Conservation (phyloP, 2,797 vertebrate species). For the Diglossa cyanea region DNA sequence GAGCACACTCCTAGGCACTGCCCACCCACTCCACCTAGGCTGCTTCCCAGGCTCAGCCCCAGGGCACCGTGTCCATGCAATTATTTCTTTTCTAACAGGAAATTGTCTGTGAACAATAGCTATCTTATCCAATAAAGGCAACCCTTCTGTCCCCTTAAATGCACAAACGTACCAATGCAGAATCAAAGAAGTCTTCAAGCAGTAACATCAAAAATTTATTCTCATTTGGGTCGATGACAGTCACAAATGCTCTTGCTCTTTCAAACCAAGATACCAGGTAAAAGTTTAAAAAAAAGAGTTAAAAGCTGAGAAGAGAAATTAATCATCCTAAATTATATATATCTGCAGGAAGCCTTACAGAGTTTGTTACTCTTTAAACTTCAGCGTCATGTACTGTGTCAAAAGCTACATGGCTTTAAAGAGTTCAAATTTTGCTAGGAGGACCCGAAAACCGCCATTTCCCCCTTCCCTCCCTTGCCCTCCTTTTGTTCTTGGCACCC, state of each 20-base stretch:
- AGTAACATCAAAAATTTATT: constrained; percentile 49
- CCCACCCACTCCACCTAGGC: background rate
- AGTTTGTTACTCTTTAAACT: background rate
- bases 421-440: background rate
- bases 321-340: background rate
- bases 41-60: fast-evolving
- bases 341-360: background rate
- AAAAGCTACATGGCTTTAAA: background rate
- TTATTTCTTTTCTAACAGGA: background rate
- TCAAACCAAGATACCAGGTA: constrained; percentile 84
- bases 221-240: background rate
- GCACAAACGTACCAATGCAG: constrained; percentile 74
- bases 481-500: background rate
- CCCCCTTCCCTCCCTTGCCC: background rate
- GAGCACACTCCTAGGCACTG: background rate
- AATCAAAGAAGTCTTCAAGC: constrained; percentile 79
- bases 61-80: fast-evolving
- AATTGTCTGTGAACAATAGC: background rate
- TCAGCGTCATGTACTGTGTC: fast-evolving
- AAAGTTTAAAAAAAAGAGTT: constrained; percentile 19
- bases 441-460: too few species aligned
- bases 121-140: background rate
- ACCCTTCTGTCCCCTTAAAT: background rate
- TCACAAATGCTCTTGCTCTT: constrained; percentile 67
- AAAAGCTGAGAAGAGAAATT: background rate